Conservation (phyloP, 2,113 vertebrate genomes). For the Rhabdomys dilectus region DNA sequence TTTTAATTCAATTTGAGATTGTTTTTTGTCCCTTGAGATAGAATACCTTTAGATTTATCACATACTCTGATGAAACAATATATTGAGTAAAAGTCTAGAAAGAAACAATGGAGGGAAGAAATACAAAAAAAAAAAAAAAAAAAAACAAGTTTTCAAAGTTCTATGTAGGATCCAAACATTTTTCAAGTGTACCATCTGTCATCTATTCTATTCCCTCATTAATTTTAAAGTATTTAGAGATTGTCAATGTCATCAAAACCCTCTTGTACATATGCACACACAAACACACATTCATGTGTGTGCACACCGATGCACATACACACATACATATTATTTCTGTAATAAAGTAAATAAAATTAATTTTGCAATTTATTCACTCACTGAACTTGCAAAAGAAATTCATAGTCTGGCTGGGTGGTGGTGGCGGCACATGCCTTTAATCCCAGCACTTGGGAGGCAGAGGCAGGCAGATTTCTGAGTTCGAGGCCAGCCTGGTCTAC, state of each 20-base stretch:
- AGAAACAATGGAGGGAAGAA: constrained; percentile 28
- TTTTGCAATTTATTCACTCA: constrained; percentile 28
- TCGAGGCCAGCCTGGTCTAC: too few species aligned
- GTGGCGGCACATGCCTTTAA: too few species aligned
- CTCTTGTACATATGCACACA: constrained; percentile 39
- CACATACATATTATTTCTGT: background rate
- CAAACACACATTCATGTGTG: background rate
- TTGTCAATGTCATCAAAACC: constrained; percentile 68
- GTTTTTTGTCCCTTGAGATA: background rate
- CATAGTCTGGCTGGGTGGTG: background rate
- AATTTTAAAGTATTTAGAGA: constrained; percentile 72
- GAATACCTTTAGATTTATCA: constrained; percentile 29
- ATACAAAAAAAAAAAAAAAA: constrained; percentile 65
- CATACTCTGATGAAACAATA: background rate
- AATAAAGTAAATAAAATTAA: constrained; percentile 69
- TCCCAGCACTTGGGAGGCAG: too few species aligned
- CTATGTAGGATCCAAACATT: constrained; percentile 48
- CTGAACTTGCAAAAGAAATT: background rate
- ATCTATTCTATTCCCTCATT: constrained; percentile 70
- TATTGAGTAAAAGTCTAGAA: constrained; percentile 44
- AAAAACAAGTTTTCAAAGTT: background rate
- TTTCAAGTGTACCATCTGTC: constrained; percentile 72
- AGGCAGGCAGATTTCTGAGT: too few species aligned
- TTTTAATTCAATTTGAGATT: constrained; percentile 83
- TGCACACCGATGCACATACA: background rate